These are phyloP conservation scores for Lemur catta DNA, from an alignment of 2,797 vertebrate genomes.

Conservation along the genomic window DNA sequence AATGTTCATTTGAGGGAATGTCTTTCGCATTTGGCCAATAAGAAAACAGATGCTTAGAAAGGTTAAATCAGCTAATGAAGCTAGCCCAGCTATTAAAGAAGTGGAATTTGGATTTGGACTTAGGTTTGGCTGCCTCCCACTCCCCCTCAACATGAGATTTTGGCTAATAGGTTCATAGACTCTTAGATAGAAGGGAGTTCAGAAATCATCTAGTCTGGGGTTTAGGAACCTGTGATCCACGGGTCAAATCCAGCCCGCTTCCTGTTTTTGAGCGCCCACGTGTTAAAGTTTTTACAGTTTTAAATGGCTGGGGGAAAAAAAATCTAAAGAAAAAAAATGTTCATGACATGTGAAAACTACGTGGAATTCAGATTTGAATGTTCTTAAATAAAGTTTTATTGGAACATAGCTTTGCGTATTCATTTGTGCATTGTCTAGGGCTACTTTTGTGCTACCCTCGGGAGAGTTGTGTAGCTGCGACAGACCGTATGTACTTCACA, in stretches of 20 bases:
- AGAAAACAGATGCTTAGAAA: background rate
- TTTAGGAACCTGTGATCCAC: background rate
- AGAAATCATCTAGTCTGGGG: background rate
- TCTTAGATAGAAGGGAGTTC: background rate
- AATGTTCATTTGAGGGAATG: background rate
- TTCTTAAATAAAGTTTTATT: background rate
- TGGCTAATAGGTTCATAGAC: background rate
- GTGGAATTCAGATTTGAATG: background rate
- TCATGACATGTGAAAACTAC: background rate
- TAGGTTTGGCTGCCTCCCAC: background rate
- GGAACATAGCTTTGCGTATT: background rate
- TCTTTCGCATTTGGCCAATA: background rate
- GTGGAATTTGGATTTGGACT: background rate
- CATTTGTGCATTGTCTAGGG: background rate
- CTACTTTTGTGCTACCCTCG: background rate
- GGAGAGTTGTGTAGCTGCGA: background rate
- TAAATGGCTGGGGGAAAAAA: background rate
- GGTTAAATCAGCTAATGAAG: background rate
- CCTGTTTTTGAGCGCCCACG: background rate
- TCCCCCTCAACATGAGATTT: background rate
- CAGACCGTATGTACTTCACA: background rate
- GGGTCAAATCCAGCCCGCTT: background rate
- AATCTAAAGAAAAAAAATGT: background rate
- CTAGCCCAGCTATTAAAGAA: background rate
- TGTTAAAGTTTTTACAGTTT: background rate